Evolutionary conservation across 2,113 vertebrate genomes (phyloP).

Genomic region (Meles meles): DNA sequence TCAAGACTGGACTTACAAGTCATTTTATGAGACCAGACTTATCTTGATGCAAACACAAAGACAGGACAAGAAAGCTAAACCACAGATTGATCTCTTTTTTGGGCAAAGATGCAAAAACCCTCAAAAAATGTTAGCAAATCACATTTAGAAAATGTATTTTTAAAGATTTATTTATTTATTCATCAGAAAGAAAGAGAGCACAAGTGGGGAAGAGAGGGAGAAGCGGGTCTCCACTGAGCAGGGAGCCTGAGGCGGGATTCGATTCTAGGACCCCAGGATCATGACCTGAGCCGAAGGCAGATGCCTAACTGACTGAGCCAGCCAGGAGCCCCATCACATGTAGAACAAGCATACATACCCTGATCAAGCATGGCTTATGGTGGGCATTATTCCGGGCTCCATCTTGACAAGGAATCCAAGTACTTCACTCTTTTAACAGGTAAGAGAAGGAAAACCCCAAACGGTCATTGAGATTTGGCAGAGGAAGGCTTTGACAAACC

Average conservation of each 20-base stretch:
- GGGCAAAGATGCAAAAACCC: neutral
- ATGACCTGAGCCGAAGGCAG: neutral
- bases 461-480: neutral
- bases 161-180: neutral
- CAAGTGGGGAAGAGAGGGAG: no score
- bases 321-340: neutral
- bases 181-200: neutral
- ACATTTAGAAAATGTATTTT: neutral
- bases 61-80: neutral
- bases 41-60: neutral
- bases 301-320: neutral
- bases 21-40: neutral
- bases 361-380: neutral
- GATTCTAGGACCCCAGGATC: neutral
- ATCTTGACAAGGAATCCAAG: neutral
- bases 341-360: neutral
- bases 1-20: neutral
- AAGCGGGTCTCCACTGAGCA: neutral
- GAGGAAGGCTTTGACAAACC: neutral
- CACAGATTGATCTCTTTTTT: neutral
- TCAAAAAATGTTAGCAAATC: neutral
- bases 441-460: neutral
- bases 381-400: neutral
- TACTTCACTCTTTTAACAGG: neutral
- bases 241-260: neutral